Base-by-base conservation (phyloP, 2,113 vertebrate species). In the Poeciliopsis turrubarensis region DNA sequence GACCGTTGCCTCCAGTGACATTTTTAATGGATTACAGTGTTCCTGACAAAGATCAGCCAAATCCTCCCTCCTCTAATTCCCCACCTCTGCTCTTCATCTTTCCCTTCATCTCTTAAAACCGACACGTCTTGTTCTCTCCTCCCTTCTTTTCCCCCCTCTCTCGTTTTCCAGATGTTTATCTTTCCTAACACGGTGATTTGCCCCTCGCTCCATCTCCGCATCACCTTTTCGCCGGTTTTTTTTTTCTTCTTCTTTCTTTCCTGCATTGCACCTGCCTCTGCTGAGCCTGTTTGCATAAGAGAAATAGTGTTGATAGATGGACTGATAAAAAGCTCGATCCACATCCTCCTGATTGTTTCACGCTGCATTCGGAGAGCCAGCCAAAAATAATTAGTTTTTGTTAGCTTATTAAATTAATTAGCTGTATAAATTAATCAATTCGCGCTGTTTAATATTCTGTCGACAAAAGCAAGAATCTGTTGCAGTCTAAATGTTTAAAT, bases 1-100 rank as follows among this genome's bases (percentile, higher is more conserved):
- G 86, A 86, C n/a, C 83, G 44, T 80, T 51, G 88, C 92, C 91
- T 91, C 92, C 75, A 89, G 92, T 93, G 89, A 92, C 78, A 57
- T 91, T 88, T 91, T 92, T 91, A 93, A 92, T 91, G 90, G 91
- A 93, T 93, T 91, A 91, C 60, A 17, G 73, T 82, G 81, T 81
- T 88, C 84, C 81, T 89, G 88, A 90, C 89, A 90, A 89, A 80
- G 80, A 91, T 89, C 82, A 83, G 84, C 84, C 89, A 77, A 72
- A 84, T 91, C 78, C 39, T 85, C 85, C 83, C 81, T 76, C 77
- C 68, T 75, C 71, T 83, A 83, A 85, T 76, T 89, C 86, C 76
- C 90, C 82, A 63, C 80, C 76, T 78, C 75, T 78, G 77, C 68
- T 86, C 81, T 67, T 86, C 78, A 82, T 78, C 82, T 85, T 89